phyloP scores from a whole-genome alignment of 1,140 invertebrate genomes.

The Acyrthosiphon pisum region DNA sequence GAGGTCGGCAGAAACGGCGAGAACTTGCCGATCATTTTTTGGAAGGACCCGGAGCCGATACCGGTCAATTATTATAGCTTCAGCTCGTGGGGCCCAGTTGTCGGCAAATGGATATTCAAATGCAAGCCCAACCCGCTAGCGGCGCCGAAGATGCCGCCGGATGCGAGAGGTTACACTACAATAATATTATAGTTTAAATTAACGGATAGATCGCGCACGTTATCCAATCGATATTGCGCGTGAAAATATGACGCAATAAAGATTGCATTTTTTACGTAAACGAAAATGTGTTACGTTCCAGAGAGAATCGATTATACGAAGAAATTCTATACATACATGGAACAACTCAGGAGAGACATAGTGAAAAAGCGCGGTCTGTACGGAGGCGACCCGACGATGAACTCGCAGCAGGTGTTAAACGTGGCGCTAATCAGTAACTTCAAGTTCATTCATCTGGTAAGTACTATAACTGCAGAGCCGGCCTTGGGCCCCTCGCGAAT shows the following conservation, averaged over 20 bases:
- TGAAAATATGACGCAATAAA: neutral
- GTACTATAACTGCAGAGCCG: neutral
- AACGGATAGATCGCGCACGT: too few species aligned
- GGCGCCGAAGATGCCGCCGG: neutral
- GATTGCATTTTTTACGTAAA: neutral
- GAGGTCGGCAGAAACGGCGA: constrained; percentile 68
- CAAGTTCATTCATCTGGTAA: constrained; percentile 32
- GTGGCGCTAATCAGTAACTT: neutral
- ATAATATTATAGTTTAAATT: too few species aligned
- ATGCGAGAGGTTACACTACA: neutral
- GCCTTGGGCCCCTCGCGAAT: too few species aligned
- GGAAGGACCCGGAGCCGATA: constrained; percentile 66
- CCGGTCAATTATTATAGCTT: constrained; percentile 69
- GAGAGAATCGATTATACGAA: neutral
- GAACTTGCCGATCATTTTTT: constrained; percentile 65
- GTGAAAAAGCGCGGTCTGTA: neutral
- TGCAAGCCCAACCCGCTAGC: constrained; percentile 61
- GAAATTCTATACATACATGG: neutral
- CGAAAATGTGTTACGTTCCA: neutral
- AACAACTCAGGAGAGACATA: constrained; percentile 27
- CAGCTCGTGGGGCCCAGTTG: constrained; percentile 68
- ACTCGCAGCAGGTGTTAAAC: neutral
- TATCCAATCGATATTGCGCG: too few species aligned
- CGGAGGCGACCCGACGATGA: neutral
- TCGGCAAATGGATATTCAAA: constrained; percentile 69